A percentile compares a stretch with the other conserved stretches of the same genome.
These are phyloP conservation scores for Drosophila engyochracea DNA, from an alignment of 2,888 invertebrate genomes.

Conservation along the genomic window DNA sequence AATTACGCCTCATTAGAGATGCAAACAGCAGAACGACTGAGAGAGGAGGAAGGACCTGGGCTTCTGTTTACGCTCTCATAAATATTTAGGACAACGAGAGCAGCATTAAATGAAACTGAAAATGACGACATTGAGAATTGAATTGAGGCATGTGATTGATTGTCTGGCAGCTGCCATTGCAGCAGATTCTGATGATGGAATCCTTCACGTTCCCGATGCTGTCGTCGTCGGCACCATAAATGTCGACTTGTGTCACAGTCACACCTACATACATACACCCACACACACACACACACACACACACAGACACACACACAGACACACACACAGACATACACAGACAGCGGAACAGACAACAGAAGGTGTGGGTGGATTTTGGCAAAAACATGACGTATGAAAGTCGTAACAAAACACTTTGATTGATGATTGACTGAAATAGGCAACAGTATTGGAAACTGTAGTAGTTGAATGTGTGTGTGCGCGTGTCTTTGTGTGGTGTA, in stretches of 20 bases:
- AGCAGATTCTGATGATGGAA: constrained; percentile 31
- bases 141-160: constrained; percentile 73
- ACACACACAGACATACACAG: not conserved
- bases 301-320: constrained; percentile 1
- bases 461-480: constrained; percentile 7
- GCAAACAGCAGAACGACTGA: constrained; percentile 36
- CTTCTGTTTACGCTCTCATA: constrained; percentile 51
- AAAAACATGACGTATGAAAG: constrained; percentile 71
- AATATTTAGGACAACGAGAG: constrained; percentile 64
- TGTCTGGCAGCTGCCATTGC: constrained; percentile 49
- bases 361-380: constrained; percentile 35
- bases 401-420: constrained; percentile 79
- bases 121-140: constrained; percentile 58
- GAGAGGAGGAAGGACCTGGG: not conserved
- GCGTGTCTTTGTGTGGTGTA: constrained; percentile 6
- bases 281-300: not conserved
- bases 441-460: constrained; percentile 30
- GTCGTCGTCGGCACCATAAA: constrained; percentile 71
- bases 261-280: constrained; percentile 25
- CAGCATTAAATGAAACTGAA: constrained; percentile 56
- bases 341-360: constrained; percentile 31
- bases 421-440: constrained; percentile 72
- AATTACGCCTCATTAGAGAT: constrained; percentile 73
- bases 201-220: constrained; percentile 47
- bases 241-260: constrained; percentile 72